Percentiles rank a stretch among this genome's conserved stretches.
Conservation (phyloP, 2,888 invertebrate genomes). For the Protophormia terraenovae region DNA sequence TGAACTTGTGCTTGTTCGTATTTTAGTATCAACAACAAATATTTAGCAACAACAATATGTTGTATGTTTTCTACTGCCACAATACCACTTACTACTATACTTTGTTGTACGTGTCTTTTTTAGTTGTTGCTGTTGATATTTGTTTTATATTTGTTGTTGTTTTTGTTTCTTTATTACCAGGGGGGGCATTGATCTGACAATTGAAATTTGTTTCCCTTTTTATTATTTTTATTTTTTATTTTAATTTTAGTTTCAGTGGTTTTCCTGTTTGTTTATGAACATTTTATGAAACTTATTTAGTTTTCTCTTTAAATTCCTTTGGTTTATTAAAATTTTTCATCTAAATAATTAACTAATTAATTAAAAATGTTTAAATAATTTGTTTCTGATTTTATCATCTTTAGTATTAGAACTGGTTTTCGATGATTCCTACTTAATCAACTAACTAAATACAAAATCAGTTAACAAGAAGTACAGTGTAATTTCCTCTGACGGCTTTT, state of each 20-base stretch:
- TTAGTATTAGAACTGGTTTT: no score
- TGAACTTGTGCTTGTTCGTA: conserved; percentile 7
- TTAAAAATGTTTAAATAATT: no score
- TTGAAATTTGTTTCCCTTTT: conserved; percentile 52
- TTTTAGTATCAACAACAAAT: neutral
- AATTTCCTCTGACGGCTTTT: no score
- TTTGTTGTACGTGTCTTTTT: neutral
- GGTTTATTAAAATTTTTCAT: neutral
- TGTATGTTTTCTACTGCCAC: neutral
- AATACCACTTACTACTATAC: neutral
- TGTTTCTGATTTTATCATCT: no score
- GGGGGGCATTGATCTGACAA: conserved; percentile 31
- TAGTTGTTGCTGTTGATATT: neutral
- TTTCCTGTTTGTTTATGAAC: conserved; percentile 1
- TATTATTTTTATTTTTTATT: neutral
- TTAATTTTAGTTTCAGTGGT: neutral
- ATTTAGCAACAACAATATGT: conserved; percentile 2
- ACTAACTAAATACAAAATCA: no score
- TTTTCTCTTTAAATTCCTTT: neutral
- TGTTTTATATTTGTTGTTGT: neutral
- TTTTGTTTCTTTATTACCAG: neutral
- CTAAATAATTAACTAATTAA: no score
- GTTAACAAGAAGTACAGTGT: no score
- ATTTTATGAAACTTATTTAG: neutral
- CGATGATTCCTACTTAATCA: no score